Conservation (phyloP, 2,113 vertebrate genomes). For the Barnardius zonarius region DNA sequence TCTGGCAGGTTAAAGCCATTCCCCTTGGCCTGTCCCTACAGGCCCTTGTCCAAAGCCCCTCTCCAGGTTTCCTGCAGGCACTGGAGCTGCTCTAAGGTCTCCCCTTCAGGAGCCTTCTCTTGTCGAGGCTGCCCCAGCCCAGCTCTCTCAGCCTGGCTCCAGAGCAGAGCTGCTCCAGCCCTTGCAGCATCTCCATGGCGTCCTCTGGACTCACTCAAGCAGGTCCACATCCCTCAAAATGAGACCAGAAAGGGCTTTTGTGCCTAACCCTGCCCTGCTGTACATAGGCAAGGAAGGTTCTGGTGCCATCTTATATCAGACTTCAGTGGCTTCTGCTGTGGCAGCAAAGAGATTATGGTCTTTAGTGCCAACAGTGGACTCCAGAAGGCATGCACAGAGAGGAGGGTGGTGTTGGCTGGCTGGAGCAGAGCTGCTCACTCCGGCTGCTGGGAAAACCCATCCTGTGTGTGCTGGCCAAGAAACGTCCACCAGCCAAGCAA, state of each 20-base stretch:
- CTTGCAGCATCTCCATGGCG: not conserved
- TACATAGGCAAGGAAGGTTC: not conserved
- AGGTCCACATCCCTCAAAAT: not conserved
- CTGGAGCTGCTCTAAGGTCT: no score
- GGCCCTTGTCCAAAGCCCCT: no score
- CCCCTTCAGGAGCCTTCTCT: no score
- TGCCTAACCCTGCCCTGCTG: not conserved
- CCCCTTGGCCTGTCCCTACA: no score
- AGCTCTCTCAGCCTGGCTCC: not conserved
- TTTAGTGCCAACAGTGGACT: not conserved
- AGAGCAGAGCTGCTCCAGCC: not conserved
- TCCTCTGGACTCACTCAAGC: not conserved
- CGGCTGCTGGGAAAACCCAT: not conserved
- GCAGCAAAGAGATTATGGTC: not conserved
- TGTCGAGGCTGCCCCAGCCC: not conserved
- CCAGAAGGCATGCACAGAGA: not conserved
- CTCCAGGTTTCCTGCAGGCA: no score
- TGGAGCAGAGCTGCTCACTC: not conserved
- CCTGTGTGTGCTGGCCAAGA: not conserved
- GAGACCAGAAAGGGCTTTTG: not conserved
- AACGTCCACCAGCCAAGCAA: not conserved
- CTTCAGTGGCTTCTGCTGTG: not conserved
- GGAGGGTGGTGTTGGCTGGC: not conserved
- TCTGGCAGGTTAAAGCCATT: no score
- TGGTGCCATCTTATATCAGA: not conserved